Evolutionary conservation across 2,113 vertebrate species (phyloP).

Genomic region (Chionomys nivalis): DNA sequence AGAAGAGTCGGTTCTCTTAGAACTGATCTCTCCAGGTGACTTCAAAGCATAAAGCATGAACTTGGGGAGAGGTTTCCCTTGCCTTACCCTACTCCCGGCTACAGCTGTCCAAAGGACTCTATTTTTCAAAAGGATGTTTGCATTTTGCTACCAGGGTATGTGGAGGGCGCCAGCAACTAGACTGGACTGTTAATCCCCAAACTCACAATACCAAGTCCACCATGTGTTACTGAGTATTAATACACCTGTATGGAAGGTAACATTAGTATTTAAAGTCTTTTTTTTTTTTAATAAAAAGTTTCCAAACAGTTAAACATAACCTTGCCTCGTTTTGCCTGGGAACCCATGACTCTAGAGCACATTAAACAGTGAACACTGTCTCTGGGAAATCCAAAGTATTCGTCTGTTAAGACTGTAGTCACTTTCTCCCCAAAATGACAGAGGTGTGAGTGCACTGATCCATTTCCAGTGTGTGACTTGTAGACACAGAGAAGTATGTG

Average conservation of each 20-base stretch:
- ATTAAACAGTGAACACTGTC: neutral
- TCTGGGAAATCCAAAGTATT: constrained; percentile 13
- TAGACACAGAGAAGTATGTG: neutral
- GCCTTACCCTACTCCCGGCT: neutral
- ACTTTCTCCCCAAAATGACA: neutral
- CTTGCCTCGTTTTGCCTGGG: constrained; percentile 68
- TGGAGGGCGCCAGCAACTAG: constrained; percentile 73
- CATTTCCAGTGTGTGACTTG: constrained; percentile 11
- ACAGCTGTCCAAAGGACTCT: constrained; percentile 39
- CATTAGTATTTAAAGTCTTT: constrained; percentile 81
- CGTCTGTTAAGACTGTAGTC: neutral
- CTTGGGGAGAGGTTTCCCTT: constrained; percentile 68
- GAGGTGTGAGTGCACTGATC: neutral
- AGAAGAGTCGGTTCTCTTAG: constrained; percentile 74
- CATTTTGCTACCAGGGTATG: constrained; percentile 76
- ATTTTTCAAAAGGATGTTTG: constrained; percentile 76
- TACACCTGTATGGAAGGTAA: constrained; percentile 84
- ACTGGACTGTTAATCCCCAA: constrained; percentile 79
- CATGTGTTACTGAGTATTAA: constrained; percentile 86
- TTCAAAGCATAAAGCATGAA: constrained; percentile 83
- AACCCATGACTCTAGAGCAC: constrained; percentile 43
- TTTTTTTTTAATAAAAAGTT: constrained; percentile 80
- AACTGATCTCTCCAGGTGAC: constrained; percentile 74
- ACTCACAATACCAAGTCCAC: constrained; percentile 70
- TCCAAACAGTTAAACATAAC: constrained; percentile 76